These are phyloP conservation scores for Drosophila mercatorum DNA, from an alignment of 2,888 invertebrate species.

Conservation along the genomic window DNA sequence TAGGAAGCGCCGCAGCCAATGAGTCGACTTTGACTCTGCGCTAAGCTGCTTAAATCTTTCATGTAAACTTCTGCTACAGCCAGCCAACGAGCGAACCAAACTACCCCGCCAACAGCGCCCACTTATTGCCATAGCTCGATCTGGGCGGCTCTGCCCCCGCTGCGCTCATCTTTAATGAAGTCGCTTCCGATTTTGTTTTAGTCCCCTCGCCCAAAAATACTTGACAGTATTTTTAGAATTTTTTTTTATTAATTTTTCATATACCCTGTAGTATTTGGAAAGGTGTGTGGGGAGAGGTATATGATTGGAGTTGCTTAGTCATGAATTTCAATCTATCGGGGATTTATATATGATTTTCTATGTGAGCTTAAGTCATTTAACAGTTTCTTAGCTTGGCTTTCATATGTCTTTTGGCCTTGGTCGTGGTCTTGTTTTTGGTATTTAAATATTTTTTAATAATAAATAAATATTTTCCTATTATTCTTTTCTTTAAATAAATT, in stretches of 20 bases:
- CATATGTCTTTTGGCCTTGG: no score
- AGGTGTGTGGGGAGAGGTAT: no score
- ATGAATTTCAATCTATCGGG: no score
- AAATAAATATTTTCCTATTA: no score
- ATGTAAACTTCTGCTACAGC: constrained; percentile 71
- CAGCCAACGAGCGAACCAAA: constrained; percentile 1
- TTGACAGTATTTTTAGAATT: constrained; percentile 28
- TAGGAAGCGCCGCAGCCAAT: constrained; percentile 39
- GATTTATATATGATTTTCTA: no score
- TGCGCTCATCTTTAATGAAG: constrained; percentile 67
- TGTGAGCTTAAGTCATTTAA: no score
- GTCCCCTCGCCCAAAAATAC: background rate
- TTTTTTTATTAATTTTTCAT: background rate
- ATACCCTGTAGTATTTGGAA: background rate
- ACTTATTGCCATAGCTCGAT: constrained; percentile 55
- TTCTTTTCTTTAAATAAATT: no score
- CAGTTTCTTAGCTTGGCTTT: no score
- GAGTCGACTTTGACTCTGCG: constrained; percentile 63
- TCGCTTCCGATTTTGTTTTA: constrained; percentile 53
- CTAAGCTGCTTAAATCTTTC: constrained; percentile 79
- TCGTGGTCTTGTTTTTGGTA: no score
- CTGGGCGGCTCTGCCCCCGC: constrained; percentile 45
- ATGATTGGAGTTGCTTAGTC: no score
- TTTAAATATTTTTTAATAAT: no score
- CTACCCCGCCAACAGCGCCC: constrained; percentile 3